Evolutionary conservation across 2,797 vertebrate genomes (phyloP).

Genomic region (Vultur gryphus): DNA sequence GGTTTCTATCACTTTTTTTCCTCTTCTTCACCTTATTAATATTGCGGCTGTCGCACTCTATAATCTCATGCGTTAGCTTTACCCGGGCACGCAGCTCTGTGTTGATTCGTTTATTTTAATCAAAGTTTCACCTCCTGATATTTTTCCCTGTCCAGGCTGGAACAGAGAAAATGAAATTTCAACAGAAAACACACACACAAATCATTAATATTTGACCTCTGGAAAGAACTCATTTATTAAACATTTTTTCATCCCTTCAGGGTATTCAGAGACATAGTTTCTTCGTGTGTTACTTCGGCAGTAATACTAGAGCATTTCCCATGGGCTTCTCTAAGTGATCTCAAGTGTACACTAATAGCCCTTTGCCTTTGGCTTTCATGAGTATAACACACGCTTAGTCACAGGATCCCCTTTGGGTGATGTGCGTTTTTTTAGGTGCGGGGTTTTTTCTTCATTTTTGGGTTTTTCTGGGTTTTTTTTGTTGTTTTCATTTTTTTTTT

Average conservation of each 20-base stretch:
- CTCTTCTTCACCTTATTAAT: slow-evolving; percentile 54
- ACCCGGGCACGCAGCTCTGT: background rate
- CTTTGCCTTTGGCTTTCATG: slow-evolving; percentile 40
- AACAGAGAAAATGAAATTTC: slow-evolving; percentile 56
- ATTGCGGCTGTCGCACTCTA: slow-evolving; percentile 35
- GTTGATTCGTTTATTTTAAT: slow-evolving; percentile 64
- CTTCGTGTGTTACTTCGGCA: background rate
- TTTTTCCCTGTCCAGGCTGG: slow-evolving; percentile 34
- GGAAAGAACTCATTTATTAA: slow-evolving; percentile 55
- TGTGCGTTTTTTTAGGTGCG: background rate
- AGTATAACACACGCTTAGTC: slow-evolving; percentile 17
- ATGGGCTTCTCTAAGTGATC: slow-evolving; percentile 41
- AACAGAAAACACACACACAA: slow-evolving; percentile 28
- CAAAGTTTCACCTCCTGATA: slow-evolving; percentile 32
- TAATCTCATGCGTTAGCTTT: slow-evolving; percentile 42
- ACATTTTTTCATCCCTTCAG: background rate
- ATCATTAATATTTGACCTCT: slow-evolving; percentile 64
- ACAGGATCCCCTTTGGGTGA: background rate
- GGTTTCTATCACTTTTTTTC: background rate
- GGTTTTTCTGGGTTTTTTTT: accelerated
- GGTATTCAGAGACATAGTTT: slow-evolving; percentile 30
- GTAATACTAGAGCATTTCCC: background rate
- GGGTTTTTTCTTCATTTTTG: background rate
- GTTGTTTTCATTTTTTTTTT: background rate
- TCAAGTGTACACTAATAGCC: slow-evolving; percentile 53